These are phyloP conservation scores for Ctena decussata DNA, from an alignment of 2,888 invertebrate species.

Conservation along the genomic window DNA sequence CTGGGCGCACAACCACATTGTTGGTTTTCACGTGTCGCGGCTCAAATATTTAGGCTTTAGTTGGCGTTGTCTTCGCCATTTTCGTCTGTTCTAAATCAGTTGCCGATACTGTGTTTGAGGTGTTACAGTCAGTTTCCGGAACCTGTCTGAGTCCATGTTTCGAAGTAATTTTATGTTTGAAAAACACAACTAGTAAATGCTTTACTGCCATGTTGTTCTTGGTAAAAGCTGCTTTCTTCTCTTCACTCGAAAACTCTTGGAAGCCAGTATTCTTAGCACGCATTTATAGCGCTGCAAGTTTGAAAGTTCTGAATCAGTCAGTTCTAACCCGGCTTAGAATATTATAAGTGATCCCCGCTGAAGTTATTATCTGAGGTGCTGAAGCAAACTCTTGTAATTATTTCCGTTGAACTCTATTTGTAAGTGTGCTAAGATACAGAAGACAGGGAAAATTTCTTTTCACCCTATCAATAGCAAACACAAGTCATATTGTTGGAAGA, in stretches of 20 bases:
- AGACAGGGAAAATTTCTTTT: background rate
- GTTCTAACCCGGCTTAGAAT: background rate
- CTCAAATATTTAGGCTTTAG: too few relatives aligned
- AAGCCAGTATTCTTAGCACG: background rate
- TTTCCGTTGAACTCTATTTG: background rate
- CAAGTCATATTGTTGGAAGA: too few relatives aligned
- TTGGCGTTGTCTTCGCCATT: background rate
- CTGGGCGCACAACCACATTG: too few relatives aligned
- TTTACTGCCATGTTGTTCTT: background rate
- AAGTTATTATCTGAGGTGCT: background rate
- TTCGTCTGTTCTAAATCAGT: background rate
- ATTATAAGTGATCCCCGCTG: background rate
- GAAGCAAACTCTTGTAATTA: background rate
- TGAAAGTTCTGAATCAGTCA: background rate
- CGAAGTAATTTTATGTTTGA: background rate
- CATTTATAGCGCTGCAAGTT: background rate
- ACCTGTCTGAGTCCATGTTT: background rate
- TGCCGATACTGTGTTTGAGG: background rate
- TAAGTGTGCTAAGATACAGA: background rate
- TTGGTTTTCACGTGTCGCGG: too few relatives aligned
- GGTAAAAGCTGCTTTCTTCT: background rate
- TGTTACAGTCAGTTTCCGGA: background rate
- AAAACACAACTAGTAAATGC: background rate
- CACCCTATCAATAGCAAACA: background rate
- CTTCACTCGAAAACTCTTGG: background rate